These are phyloP conservation scores for Corythornis vintsioides DNA, from an alignment of 2,113 vertebrate species.

Conservation along the genomic window DNA sequence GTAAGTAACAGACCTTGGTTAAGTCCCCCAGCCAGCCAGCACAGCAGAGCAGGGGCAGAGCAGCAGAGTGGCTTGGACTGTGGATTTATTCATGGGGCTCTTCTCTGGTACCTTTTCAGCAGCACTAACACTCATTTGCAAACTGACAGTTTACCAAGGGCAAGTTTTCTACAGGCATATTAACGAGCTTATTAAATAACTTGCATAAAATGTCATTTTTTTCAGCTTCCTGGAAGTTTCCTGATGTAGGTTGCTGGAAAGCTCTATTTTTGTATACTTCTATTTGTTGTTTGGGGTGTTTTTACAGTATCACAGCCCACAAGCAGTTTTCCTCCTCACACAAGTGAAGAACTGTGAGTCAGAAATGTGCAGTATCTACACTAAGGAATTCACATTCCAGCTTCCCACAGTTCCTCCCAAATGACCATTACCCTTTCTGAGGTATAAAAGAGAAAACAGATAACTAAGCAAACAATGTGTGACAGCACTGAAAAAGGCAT, in stretches of 20 bases:
- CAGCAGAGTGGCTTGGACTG: not conserved
- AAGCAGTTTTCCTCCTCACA: slow-evolving; percentile 1
- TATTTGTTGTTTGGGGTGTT: not conserved
- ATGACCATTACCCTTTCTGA: slow-evolving; percentile 28
- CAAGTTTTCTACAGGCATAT: not conserved
- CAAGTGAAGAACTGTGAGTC: slow-evolving; percentile 37
- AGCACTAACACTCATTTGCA: not conserved
- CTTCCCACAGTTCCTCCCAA: slow-evolving; percentile 50
- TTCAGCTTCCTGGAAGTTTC: slow-evolving; percentile 4
- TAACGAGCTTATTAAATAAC: slow-evolving; percentile 8
- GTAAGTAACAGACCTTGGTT: not conserved
- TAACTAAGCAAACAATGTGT: not conserved
- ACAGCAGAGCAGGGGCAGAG: not conserved
- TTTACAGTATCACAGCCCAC: not conserved
- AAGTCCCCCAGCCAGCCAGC: not conserved
- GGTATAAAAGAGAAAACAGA: not conserved
- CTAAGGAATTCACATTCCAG: slow-evolving; percentile 38
- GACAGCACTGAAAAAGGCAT: not conserved
- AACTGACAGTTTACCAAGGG: not conserved
- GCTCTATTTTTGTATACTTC: not conserved
- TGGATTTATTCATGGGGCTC: not conserved
- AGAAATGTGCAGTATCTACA: slow-evolving; percentile 46
- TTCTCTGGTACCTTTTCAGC: not conserved
- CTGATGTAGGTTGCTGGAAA: slow-evolving; percentile 5
- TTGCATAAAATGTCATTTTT: slow-evolving; percentile 4